Evolutionary conservation across 2,797 vertebrate genomes (phyloP), one percentile per base, ranked within the genome.

Genomic region (Chelmon rostratus): DNA sequence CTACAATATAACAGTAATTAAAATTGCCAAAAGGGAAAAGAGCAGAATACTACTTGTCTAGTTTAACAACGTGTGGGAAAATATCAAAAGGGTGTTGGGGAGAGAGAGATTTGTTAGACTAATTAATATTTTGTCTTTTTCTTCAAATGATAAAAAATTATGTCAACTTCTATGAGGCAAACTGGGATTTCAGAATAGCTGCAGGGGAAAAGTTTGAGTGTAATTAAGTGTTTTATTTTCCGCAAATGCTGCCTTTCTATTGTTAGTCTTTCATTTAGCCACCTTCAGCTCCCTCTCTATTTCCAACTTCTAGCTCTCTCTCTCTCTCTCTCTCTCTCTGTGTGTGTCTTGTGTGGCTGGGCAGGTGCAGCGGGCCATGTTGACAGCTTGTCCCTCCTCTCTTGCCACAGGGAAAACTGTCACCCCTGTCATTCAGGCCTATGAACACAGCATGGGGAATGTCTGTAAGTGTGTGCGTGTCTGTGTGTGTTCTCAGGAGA

Each of bases 381-480:
- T 92, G 94, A 92, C 90, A 94, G 92, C 91, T 84, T 92, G 92
- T 94, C 92, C 93, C 87, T 89, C 81, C 81, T 90, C 90, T 88
- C 82, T 89, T 91, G 90, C 92, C 85, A 82, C 86, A 75, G 92
- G 93, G 87, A 83, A 90, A 92, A 92, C 88, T 92, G 92, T 92
- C 92, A 93, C 90, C 91, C 57, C 84, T 89, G 92, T 93, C 91
- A 91, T 92, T 91, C 91, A 92, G 88, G 86, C 84, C 88, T 73
- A 81, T 90, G 91, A 91, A 90, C 91, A 93, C 81, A 81, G 89
- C 84, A 63, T 80, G 84, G 86, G 76, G 81, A 89, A 83, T 86
- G 82, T 76, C 76, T 89, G 86, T 84, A 85, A 68, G 88, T 73
- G 83, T 77, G 73, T 73, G 53, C 47, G 70, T 71, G 53, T 28